These are phyloP conservation scores for Typhlichthys eigenmanni DNA, from an alignment of 2,797 vertebrate genomes.

Conservation along the genomic window DNA sequence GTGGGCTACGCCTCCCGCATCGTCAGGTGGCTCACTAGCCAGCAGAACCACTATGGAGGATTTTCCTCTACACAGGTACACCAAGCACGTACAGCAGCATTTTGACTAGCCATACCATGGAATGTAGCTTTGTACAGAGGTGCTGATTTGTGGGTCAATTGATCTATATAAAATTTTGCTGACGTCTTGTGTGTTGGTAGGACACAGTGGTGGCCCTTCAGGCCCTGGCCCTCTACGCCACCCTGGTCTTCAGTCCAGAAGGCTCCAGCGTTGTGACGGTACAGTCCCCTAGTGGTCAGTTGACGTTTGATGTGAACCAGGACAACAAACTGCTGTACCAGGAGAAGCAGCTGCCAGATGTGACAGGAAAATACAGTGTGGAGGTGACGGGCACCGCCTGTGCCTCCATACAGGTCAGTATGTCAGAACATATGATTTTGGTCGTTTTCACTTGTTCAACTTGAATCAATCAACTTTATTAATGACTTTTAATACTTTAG, in stretches of 20 bases:
- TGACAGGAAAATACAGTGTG: constrained; percentile 68
- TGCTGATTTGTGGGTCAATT: no score
- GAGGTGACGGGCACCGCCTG: constrained; percentile 75
- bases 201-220: constrained; percentile 85
- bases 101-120: no score
- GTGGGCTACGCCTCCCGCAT: constrained; percentile 68
- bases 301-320: constrained; percentile 71
- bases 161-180: no score
- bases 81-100: neutral
- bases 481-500: no score
- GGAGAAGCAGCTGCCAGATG: constrained; percentile 61
- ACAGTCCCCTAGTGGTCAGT: constrained; percentile 60
- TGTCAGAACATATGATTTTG: neutral
- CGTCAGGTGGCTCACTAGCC: constrained; percentile 78
- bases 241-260: constrained; percentile 70
- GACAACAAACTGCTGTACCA: constrained; percentile 83
- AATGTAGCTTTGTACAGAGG: no score
- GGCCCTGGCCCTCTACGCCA: constrained; percentile 83
- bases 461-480: neutral
- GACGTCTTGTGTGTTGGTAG: constrained; percentile 32
- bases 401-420: constrained; percentile 78
- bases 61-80: constrained; percentile 88
- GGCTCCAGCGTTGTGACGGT: constrained; percentile 75
- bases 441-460: no score
- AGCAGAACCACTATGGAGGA: constrained; percentile 81